Percentiles rank a stretch among this genome's conserved stretches.
phyloP scores from a whole-genome alignment of 2,888 invertebrate species.

The Plemyria rubiginata region DNA sequence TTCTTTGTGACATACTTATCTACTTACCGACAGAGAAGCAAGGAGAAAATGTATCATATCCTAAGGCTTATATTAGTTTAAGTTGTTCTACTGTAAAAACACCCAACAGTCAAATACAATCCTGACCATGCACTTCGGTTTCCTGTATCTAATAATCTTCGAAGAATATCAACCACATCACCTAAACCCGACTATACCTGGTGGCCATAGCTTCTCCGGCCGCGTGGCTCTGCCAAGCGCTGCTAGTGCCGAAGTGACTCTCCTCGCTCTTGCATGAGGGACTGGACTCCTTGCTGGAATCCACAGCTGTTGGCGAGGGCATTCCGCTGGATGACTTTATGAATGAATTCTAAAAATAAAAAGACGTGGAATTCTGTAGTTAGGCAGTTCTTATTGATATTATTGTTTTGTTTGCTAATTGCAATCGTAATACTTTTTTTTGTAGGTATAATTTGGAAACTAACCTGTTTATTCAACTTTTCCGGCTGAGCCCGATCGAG shows the following conservation, averaged over 20 bases:
- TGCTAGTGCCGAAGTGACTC: conserved; percentile 76
- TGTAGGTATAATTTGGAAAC: not conserved
- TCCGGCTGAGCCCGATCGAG: conserved; percentile 87
- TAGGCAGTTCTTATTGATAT: not conserved
- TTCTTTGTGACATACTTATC: too few relatives aligned
- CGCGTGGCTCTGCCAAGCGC: conserved; percentile 78
- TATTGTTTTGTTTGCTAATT: not conserved
- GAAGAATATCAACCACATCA: not conserved
- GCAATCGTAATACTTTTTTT: not conserved
- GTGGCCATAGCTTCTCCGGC: conserved; percentile 84
- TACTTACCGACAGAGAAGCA: too few relatives aligned
- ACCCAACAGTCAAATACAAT: too few relatives aligned
- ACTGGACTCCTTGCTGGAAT: conserved; percentile 81
- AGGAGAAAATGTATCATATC: too few relatives aligned
- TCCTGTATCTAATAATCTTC: too few relatives aligned
- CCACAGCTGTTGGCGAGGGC: conserved; percentile 73
- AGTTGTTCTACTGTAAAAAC: too few relatives aligned
- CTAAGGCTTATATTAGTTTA: too few relatives aligned
- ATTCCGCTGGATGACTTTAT: conserved; percentile 74
- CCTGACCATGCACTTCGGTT: too few relatives aligned
- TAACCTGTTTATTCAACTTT: conserved; percentile 79
- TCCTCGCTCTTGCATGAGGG: conserved; percentile 82
- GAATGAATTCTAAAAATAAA: conserved; percentile 71
- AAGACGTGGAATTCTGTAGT: not conserved
- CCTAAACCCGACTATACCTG: conserved; percentile 56